Evolutionary conservation across 2,113 vertebrate genomes (phyloP).

Genomic region (Apistogramma diplotaenia): DNA sequence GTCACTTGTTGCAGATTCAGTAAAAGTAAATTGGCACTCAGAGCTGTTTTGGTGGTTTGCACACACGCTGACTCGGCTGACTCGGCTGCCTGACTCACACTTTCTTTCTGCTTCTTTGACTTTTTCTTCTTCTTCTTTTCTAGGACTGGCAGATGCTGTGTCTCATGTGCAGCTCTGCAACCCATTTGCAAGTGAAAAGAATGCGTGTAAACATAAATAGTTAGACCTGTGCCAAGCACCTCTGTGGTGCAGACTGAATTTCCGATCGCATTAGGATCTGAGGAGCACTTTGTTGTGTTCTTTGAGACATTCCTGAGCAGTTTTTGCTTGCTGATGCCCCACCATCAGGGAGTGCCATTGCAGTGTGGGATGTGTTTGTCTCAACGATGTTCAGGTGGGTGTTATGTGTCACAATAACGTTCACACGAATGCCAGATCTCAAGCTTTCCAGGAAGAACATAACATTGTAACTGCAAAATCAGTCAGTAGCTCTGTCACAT

Average conservation of each 20-base stretch:
- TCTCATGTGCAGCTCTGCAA: background rate
- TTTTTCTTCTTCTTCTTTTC: background rate
- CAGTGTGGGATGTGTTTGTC: background rate
- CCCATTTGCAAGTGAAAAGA: constrained; percentile 24
- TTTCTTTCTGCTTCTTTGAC: background rate
- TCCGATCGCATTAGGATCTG: background rate
- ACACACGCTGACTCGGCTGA: background rate
- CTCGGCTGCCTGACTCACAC: background rate
- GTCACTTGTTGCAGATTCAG: background rate
- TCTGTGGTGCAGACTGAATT: background rate
- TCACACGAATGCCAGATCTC: background rate
- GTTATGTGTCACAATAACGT: background rate
- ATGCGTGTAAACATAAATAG: too few relatives aligned
- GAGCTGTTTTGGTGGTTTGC: background rate
- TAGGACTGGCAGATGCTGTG: constrained; percentile 14
- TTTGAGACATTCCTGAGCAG: too few relatives aligned
- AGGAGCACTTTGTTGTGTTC: background rate
- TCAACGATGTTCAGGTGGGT: background rate
- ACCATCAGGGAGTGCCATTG: background rate
- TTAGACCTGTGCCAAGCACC: background rate
- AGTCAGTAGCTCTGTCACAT: background rate
- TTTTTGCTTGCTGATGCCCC: too few relatives aligned
- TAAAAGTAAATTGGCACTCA: background rate
- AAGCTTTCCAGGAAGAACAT: background rate
- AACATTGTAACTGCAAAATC: background rate